Evolutionary conservation across 2,113 vertebrate species (phyloP).

Genomic region (Cyanoramphus novaezelandiae): DNA sequence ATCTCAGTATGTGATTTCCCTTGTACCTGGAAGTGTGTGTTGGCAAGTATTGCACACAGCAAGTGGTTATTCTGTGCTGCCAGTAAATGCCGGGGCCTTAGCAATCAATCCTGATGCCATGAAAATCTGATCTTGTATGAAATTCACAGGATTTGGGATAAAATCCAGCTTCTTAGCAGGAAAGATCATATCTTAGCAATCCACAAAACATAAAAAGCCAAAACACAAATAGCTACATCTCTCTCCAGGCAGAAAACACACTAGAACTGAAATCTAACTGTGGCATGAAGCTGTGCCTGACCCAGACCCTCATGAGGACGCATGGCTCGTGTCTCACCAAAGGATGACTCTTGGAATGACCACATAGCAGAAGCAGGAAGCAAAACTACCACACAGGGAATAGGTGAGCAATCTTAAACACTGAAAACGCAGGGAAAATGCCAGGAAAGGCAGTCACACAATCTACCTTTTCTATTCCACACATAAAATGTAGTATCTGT

Average conservation of each 20-base stretch:
- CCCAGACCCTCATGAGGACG: not conserved
- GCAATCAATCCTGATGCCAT: not conserved
- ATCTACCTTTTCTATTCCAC: not conserved
- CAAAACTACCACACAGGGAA: not conserved
- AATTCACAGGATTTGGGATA: not conserved
- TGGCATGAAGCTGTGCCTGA: not conserved
- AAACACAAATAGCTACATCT: not conserved
- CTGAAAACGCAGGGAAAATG: not conserved
- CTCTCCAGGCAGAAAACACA: not conserved
- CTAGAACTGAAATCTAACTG: not conserved
- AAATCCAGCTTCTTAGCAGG: not conserved
- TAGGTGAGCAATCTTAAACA: not conserved
- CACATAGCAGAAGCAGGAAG: accelerated
- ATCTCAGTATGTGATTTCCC: not conserved
- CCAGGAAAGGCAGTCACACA: not conserved
- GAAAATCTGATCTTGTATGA: not conserved
- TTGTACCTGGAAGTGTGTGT: not conserved
- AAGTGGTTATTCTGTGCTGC: not conserved
- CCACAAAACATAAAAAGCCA: not conserved
- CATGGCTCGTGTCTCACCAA: not conserved
- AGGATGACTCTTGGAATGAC: accelerated
- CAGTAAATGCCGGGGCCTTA: not conserved
- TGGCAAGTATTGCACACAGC: not conserved
- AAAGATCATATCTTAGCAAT: not conserved
- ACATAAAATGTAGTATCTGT: not conserved